Base-by-base conservation (phyloP, 2,888 invertebrate species). In the Agrochola circellaris region DNA sequence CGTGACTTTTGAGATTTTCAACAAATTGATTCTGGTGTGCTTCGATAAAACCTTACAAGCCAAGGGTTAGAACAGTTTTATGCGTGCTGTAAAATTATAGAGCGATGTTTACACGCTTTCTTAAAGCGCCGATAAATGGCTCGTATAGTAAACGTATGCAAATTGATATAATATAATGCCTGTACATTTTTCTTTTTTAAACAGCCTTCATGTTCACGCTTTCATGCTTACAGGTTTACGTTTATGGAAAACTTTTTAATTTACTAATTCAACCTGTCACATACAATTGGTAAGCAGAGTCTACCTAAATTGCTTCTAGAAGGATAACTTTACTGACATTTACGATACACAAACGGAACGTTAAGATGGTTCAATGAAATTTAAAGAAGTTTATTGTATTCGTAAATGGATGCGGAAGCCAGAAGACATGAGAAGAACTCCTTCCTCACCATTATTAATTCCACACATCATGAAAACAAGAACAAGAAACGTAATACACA, bases 1-100 rank as follows among this genome's bases (percentile, higher is more conserved):
- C 94, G 94, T 93, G 94, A 93, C 93, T 94, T 94, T 94, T 88
- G 82, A 90, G 90, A 91, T 90, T 92, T 91, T 90, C 89, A 88
- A 88, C 82, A 91, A 92, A 93, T 93, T 92, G 93, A 91, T 91
- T 89, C 89, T 90, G 89, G 84, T 87, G 76, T 88, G 79, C 81
- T 87, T 85, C 89, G 89, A 90, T 91, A 91, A 82, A 87, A 91
- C 85, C 85, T 88, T 87, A 82, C 79, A 86, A 88, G 88, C 86
- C 82, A 89, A 91, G 91, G 90, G 91, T 91, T 91, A 90, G 78
- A 87, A 13, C 79, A 61, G 69, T 89, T 89, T 85, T 84, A 89
- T 78, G 89, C 86, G 87, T 85, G 83, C 65, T 89, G 74, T 89
- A 83, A 89, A 88, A 88, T 90, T 89, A 89, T 89, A 89, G 87